A percentile compares a stretch with the other conserved stretches of the same genome.
phyloP scores from a whole-genome alignment of 2,113 vertebrate species.

The Actenoides lindsayi region DNA sequence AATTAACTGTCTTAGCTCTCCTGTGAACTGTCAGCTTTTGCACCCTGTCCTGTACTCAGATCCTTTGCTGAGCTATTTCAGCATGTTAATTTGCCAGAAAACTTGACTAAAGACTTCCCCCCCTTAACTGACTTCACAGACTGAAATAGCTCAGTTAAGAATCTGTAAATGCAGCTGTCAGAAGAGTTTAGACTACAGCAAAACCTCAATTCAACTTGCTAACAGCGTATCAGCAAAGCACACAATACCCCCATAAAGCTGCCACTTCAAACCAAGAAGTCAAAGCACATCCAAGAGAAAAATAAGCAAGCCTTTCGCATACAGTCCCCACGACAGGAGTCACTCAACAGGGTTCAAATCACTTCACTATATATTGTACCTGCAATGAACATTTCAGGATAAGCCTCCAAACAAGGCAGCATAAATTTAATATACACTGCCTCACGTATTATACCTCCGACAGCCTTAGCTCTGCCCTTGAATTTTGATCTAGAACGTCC shows the following conservation, averaged over 20 bases:
- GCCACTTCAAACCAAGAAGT: not conserved
- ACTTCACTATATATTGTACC: not conserved
- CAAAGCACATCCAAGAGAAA: not conserved
- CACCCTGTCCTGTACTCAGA: not conserved
- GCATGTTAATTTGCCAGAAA: not conserved
- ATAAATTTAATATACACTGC: not conserved
- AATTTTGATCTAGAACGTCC: not conserved
- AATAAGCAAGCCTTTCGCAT: not conserved
- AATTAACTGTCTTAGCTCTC: not conserved
- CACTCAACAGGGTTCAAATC: not conserved
- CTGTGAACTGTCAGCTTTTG: not conserved
- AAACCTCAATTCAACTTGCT: not conserved
- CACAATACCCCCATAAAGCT: not conserved
- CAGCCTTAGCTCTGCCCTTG: not conserved
- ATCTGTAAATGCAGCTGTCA: not conserved
- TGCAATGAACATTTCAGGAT: not conserved
- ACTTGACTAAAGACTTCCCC: not conserved
- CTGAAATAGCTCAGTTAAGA: not conserved
- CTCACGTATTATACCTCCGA: not conserved
- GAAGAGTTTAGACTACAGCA: not conserved
- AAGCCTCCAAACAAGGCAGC: not conserved
- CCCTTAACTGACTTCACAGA: not conserved
- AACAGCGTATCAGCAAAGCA: not conserved
- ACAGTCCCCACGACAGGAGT: not conserved
- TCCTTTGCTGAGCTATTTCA: not conserved